These are phyloP conservation scores for Lasiommata megera DNA, from an alignment of 2,888 invertebrate genomes.

Conservation along the genomic window DNA sequence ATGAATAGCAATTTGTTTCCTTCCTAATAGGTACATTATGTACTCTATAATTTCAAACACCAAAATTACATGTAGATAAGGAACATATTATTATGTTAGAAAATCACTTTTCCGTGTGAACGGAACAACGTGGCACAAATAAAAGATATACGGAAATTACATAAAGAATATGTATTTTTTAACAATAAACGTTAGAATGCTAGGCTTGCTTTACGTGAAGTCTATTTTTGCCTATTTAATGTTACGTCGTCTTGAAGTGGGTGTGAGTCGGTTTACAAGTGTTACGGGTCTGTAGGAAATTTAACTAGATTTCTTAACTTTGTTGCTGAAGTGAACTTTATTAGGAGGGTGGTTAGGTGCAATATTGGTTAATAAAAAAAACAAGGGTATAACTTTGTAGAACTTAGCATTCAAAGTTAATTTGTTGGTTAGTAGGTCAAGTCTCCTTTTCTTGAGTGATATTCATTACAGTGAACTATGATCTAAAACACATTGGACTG, in stretches of 20 bases:
- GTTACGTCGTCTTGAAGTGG: slow-evolving; percentile 15
- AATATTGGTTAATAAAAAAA: not conserved
- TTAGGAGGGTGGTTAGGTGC: not conserved
- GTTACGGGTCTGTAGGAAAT: slow-evolving; percentile 13
- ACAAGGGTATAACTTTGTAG: not conserved
- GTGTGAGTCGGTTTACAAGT: slow-evolving; percentile 22
- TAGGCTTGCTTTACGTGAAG: not conserved
- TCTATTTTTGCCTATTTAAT: slow-evolving; percentile 18
- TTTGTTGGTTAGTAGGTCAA: slow-evolving; percentile 2
- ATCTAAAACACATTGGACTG: too few species aligned
- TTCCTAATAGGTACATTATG: too few species aligned
- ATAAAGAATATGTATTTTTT: too few species aligned
- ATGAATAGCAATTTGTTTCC: too few species aligned
- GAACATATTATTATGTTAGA: not conserved
- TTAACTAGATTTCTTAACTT: not conserved
- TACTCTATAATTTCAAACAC: too few species aligned
- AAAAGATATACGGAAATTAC: not conserved
- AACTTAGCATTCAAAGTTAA: not conserved
- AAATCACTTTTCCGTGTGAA: not conserved
- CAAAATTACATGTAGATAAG: too few species aligned
- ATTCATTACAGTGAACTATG: too few species aligned
- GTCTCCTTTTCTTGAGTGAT: not conserved
- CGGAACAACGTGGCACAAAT: slow-evolving; percentile 4
- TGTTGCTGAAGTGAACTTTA: not conserved
- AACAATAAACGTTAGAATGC: slow-evolving; percentile 2